A percentile compares a stretch with the other conserved stretches of the same genome.
Evolutionary conservation across 2,797 vertebrate species (phyloP).

Genomic region (Peromyscus eremicus): DNA sequence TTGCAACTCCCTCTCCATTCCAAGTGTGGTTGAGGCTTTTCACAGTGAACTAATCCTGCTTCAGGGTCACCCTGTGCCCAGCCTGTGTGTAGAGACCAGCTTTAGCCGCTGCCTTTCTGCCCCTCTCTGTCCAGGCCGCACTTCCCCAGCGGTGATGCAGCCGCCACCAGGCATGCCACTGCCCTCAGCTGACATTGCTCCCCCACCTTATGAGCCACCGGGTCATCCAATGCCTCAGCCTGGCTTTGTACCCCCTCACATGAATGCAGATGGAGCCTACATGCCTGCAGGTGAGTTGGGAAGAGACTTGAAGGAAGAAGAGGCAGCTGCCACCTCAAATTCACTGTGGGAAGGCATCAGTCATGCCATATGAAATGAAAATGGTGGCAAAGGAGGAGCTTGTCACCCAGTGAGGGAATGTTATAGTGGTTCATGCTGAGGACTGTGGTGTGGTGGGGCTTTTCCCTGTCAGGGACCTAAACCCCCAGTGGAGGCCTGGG

Average conservation of each 20-base stretch:
- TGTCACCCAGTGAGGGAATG: not conserved
- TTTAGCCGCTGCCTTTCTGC: not conserved
- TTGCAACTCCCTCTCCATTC: not conserved
- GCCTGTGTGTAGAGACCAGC: not conserved
- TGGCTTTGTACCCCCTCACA: constrained; percentile 93
- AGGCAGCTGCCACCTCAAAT: not conserved
- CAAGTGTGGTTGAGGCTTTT: not conserved
- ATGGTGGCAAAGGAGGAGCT: not conserved
- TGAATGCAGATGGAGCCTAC: constrained; percentile 91
- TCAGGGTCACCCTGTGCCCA: not conserved
- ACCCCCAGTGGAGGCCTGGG: not conserved
- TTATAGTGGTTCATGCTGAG: not conserved
- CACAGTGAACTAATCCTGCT: not conserved
- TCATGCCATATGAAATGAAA: not conserved
- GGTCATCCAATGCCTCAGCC: constrained; percentile 91
- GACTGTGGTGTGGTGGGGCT: not conserved
- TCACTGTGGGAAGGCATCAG: not conserved
- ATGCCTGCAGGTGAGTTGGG: constrained; percentile 86
- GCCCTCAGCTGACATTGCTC: constrained; percentile 95
- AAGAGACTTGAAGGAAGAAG: not conserved
- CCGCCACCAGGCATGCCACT: constrained; percentile 92
- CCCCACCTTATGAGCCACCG: constrained; percentile 95
- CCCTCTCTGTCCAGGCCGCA: constrained; percentile 82
- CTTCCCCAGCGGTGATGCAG: constrained; percentile 87
- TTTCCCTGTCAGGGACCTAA: not conserved